Evolutionary conservation across 2,797 vertebrate species (phyloP).

Genomic region (Arctocebus calabarensis): DNA sequence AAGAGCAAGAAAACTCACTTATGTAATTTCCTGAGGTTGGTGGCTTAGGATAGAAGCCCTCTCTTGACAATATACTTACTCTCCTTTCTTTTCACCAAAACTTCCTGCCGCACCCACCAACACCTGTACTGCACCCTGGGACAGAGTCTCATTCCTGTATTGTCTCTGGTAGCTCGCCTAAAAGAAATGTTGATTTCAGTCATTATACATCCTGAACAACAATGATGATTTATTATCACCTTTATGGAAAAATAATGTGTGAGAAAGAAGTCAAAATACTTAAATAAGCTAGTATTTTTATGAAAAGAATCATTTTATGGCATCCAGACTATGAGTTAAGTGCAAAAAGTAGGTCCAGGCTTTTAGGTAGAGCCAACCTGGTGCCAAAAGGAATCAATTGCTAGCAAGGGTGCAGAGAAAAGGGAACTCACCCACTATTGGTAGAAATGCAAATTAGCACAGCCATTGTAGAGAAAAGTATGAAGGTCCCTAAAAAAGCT

Average conservation of each 20-base stretch:
- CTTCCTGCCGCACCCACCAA: slow-evolving; percentile 82
- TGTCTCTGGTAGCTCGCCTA: slow-evolving; percentile 85
- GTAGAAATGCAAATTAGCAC: background rate
- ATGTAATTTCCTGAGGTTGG: background rate
- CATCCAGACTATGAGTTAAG: background rate
- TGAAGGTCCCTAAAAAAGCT: background rate
- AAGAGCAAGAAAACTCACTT: background rate
- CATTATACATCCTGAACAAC: background rate
- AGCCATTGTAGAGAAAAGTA: background rate
- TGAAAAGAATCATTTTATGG: background rate
- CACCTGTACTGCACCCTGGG: slow-evolving; percentile 80
- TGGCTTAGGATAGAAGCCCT: background rate
- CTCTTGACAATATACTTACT: slow-evolving; percentile 77
- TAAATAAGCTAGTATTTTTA: background rate
- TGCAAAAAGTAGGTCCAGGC: background rate
- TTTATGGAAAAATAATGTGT: background rate
- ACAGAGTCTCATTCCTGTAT: slow-evolving; percentile 75
- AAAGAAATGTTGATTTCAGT: slow-evolving; percentile 45
- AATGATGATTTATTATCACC: background rate
- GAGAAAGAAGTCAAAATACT: slow-evolving; percentile 12
- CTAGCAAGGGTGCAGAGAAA: background rate
- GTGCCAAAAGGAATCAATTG: background rate
- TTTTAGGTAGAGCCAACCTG: background rate
- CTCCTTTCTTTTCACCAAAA: slow-evolving; percentile 78
- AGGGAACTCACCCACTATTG: background rate